phyloP scores from a whole-genome alignment of 1,140 invertebrate species.

The Metopolophium dirhodum region DNA sequence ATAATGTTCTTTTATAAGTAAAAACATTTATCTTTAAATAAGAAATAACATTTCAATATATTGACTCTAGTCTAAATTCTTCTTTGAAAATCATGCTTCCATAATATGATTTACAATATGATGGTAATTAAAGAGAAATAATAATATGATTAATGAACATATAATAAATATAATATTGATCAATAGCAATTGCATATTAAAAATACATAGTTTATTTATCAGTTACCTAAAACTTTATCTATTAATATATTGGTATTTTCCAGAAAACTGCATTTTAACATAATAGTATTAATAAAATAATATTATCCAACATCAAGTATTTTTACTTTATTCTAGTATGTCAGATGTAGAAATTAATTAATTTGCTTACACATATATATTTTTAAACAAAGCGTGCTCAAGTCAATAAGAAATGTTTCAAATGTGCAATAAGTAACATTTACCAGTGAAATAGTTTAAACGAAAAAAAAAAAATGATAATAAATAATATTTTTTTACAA shows the following conservation, averaged over 20 bases:
- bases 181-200: not conserved
- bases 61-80: not conserved
- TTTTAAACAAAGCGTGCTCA: not conserved
- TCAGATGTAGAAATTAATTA: not conserved
- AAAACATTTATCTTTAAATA: not conserved
- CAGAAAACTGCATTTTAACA: not conserved
- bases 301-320: not conserved
- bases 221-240: not conserved
- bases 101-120: not conserved
- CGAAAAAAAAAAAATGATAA: not conserved
- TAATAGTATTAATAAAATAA: not conserved
- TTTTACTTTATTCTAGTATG: not conserved
- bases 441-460: not conserved
- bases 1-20: not conserved
- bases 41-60: not conserved
- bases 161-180: not conserved
- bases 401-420: not conserved
- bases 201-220: constrained; percentile 3
- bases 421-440: not conserved
- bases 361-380: not conserved
- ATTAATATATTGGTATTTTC: not conserved
- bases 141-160: not conserved
- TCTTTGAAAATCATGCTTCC: too few species aligned
- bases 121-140: not conserved
- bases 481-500: not conserved